Evolutionary conservation across 1,140 invertebrate genomes (phyloP).

Genomic region (Scaptomyza montana): DNA sequence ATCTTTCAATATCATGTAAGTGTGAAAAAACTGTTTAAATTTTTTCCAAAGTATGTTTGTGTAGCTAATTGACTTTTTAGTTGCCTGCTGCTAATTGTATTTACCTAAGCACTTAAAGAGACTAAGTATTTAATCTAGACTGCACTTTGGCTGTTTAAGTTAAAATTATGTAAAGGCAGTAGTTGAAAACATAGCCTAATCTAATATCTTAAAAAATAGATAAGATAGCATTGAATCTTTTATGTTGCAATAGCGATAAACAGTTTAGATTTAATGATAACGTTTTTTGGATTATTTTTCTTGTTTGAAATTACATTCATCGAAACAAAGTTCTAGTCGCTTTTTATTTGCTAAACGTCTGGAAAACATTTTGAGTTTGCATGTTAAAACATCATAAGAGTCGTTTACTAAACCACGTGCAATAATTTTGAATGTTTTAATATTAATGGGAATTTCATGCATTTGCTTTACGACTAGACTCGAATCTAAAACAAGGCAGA

Average conservation of each 20-base stretch:
- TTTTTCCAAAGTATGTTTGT: conserved; percentile 1
- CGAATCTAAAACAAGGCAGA: neutral
- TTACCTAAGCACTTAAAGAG: conserved; percentile 3
- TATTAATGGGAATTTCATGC: conserved; percentile 13
- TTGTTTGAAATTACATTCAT: too few species aligned
- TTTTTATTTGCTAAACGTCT: neutral
- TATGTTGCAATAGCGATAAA: too few species aligned
- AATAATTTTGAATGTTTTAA: conserved; percentile 13
- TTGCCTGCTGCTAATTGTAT: conserved; percentile 12
- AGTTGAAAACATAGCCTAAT: too few species aligned
- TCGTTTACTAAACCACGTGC: neutral
- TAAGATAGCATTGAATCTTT: too few species aligned
- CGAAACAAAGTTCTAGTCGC: too few species aligned
- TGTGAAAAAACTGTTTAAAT: conserved; percentile 9
- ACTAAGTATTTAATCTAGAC: conserved; percentile 5
- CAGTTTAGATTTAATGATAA: too few species aligned
- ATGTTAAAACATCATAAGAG: conserved; percentile 1
- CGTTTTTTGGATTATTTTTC: too few species aligned
- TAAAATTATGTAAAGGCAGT: neutral
- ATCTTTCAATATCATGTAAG: conserved; percentile 92
- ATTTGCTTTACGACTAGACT: neutral
- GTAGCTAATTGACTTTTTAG: conserved; percentile 8
- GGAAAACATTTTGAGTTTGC: neutral
- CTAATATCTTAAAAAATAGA: too few species aligned
- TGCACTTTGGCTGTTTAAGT: conserved; percentile 13